These are phyloP conservation scores for Drosophila baimaii DNA, from an alignment of 1,140 invertebrate genomes.

Conservation along the genomic window DNA sequence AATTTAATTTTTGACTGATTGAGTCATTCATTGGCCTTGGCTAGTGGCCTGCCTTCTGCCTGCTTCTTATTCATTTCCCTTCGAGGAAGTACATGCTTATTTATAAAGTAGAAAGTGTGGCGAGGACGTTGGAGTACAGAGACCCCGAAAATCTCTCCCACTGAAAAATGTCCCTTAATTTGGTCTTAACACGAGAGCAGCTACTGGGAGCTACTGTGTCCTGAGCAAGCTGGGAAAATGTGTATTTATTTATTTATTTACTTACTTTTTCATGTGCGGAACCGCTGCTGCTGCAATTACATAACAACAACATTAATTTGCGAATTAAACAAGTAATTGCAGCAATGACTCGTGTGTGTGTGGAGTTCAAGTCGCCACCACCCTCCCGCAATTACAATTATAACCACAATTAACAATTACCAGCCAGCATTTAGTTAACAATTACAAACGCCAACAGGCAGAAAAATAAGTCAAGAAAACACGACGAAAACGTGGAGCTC, in stretches of 20 bases:
- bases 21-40: slow-evolving; percentile 34
- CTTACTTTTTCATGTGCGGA: slow-evolving; percentile 5
- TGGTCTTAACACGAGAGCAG: slow-evolving; percentile 41
- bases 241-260: not conserved
- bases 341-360: slow-evolving; percentile 12
- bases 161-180: slow-evolving; percentile 56
- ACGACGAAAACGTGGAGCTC: not conserved
- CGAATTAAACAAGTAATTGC: slow-evolving; percentile 50
- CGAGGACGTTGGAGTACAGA: slow-evolving; percentile 35
- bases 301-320: slow-evolving; percentile 29
- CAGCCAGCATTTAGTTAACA: slow-evolving; percentile 36
- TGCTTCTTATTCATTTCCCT: not conserved
- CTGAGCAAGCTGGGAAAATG: not conserved
- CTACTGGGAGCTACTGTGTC: not conserved
- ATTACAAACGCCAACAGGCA: slow-evolving; percentile 5
- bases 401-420: slow-evolving; percentile 31
- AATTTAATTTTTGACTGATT: slow-evolving; percentile 27
- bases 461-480: slow-evolving; percentile 10
- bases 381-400: slow-evolving; percentile 27
- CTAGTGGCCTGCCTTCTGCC: not conserved
- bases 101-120: slow-evolving; percentile 19
- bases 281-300: slow-evolving; percentile 31
- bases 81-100: slow-evolving; percentile 2
- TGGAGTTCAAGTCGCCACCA: slow-evolving; percentile 25
- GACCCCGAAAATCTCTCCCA: not conserved